Conservation (phyloP, 1,140 invertebrate genomes). For the Lordiphosa stackelbergi region DNA sequence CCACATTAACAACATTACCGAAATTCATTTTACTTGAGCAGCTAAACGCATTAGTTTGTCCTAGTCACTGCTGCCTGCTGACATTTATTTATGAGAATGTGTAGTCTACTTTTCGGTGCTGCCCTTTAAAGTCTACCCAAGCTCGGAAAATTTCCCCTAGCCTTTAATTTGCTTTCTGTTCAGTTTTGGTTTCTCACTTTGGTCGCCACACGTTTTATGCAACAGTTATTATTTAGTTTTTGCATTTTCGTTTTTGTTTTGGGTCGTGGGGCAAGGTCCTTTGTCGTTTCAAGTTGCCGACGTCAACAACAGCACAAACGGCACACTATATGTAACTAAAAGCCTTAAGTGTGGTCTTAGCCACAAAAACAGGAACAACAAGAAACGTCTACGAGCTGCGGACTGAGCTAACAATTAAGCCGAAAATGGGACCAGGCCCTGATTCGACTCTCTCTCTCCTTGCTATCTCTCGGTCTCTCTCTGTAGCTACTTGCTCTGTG, state of each 20-base stretch:
- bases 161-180: slow-evolving; percentile 31
- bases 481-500: slow-evolving; percentile 1
- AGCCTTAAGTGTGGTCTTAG: slow-evolving; percentile 58
- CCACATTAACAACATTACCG: slow-evolving; percentile 36
- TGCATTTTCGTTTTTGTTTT: slow-evolving; percentile 8
- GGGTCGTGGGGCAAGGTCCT: slow-evolving; percentile 38
- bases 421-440: slow-evolving; percentile 23
- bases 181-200: slow-evolving; percentile 36
- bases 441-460: background rate
- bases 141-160: background rate
- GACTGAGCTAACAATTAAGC: slow-evolving; percentile 38
- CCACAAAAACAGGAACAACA: slow-evolving; percentile 41
- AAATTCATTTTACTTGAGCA: slow-evolving; percentile 26
- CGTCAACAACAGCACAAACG: slow-evolving; percentile 20
- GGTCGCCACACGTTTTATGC: slow-evolving; percentile 29
- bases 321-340: slow-evolving; percentile 62
- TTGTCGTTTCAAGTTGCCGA: slow-evolving; percentile 32
- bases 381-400: slow-evolving; percentile 11
- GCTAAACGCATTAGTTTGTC: slow-evolving; percentile 31
- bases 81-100: slow-evolving; percentile 18
- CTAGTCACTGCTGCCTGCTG: slow-evolving; percentile 9
- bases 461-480: too few species aligned
- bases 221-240: slow-evolving; percentile 29
- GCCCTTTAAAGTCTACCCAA: background rate
- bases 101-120: slow-evolving; percentile 19